Base-by-base conservation (phyloP, 2,113 vertebrate genomes). In the Australoheros scitulus region DNA sequence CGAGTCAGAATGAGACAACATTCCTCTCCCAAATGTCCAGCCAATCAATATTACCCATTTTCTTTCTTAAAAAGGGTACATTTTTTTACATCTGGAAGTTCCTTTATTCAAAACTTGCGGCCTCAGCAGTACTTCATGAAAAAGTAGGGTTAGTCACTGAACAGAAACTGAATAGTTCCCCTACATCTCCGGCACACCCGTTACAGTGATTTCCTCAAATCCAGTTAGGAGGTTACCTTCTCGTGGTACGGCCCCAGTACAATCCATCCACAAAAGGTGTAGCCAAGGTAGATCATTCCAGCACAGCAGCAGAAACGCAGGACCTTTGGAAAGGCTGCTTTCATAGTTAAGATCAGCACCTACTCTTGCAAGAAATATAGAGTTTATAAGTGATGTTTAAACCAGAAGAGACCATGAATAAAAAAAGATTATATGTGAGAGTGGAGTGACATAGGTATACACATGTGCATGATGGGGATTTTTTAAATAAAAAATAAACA, bases 181-280 rank as follows among this genome's bases (percentile, higher is more conserved):
- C 32, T 58, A 1, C 9, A 61, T 61, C 50, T 74, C 22, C 22
- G 3, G 3, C 11, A 68, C 52, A 43, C 5, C 1, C 10, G 20
- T 63, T 17, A 26, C 6, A 59, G 20, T 0, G 43, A 52, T 43
- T 55, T 64, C 10, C 34, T 34, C 22, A 75, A 17, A 72, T 52
- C 36, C 36, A 58, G 14, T n/a, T 32, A 18, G 17, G 38, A 7
- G 22, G 8, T 84, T 93, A 99, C 98, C 97, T 99, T 99, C 79
- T 98, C 97, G 8, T 99, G 98, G 77, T 99, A 99, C 0, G 98
- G 98, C 13, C 98, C 98, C 47, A 99, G 90, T 24, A 99, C 98
- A 11, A 99, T 98, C 98, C 98, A 99, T 0, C 98, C 98, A 38
- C 98, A 99, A 94, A 99, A 99, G 0, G 97, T 99, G 89, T 99